Evolutionary conservation across 2,888 invertebrate genomes (phyloP).

Genomic region (Lutraria lutraria): DNA sequence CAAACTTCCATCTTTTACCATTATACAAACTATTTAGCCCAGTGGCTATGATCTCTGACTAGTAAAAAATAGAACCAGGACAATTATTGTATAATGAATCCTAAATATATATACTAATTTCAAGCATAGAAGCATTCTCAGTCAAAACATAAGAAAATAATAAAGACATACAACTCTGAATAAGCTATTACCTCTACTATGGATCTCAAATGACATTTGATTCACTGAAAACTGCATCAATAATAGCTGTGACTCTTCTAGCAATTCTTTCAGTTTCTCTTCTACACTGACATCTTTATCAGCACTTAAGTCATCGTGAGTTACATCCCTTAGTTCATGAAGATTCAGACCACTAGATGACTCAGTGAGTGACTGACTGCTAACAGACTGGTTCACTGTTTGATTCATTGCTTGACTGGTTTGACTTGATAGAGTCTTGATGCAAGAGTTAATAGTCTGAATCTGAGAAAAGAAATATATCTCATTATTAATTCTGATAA

Average conservation of each 20-base stretch:
- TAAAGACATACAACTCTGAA: too few relatives aligned
- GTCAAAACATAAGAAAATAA: too few relatives aligned
- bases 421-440: slow-evolving; percentile 68
- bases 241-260: slow-evolving; percentile 89
- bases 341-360: slow-evolving; percentile 63
- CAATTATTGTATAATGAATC: too few relatives aligned
- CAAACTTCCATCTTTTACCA: too few relatives aligned
- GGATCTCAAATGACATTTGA: slow-evolving; percentile 92
- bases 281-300: slow-evolving; percentile 49
- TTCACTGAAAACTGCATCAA: slow-evolving; percentile 95
- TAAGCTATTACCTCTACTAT: slow-evolving; percentile 85
- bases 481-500: neutral
- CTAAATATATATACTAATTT: too few relatives aligned
- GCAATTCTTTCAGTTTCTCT: slow-evolving; percentile 60
- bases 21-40: too few relatives aligned
- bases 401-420: slow-evolving; percentile 27
- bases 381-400: slow-evolving; percentile 49
- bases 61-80: too few relatives aligned
- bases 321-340: slow-evolving; percentile 58
- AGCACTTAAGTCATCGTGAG: slow-evolving; percentile 32
- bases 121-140: too few relatives aligned
- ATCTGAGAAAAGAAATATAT: slow-evolving; percentile 65
- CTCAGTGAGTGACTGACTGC: slow-evolving; percentile 62
- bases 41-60: too few relatives aligned
- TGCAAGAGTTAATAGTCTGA: slow-evolving; percentile 76